Conservation (phyloP, 2,888 invertebrate species). For the Pherbina coryleti region DNA sequence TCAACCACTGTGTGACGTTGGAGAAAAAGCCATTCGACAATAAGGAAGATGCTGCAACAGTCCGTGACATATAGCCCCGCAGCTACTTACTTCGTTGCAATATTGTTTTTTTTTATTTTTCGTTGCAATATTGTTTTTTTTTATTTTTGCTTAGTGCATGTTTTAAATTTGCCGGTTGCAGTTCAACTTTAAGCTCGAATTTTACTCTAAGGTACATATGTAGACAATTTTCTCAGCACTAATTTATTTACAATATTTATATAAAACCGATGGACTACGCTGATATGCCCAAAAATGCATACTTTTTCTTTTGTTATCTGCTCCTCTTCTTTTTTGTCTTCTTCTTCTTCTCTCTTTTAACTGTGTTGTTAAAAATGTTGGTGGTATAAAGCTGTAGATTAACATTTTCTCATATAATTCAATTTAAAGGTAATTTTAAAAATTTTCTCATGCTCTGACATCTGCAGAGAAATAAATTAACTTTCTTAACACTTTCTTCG, state of each 20-base stretch:
- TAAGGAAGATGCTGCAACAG: not conserved
- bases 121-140: too few species aligned
- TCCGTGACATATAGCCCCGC: constrained; percentile 3
- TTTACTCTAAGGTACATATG: not conserved
- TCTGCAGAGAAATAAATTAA: constrained; percentile 35
- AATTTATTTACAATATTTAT: not conserved
- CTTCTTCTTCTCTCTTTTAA: not conserved
- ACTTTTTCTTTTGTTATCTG: not conserved
- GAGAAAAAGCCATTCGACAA: not conserved
- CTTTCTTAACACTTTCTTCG: constrained; percentile 43
- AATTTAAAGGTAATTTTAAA: not conserved
- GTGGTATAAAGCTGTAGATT: not conserved
- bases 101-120: too few species aligned
- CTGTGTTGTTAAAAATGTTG: not conserved
- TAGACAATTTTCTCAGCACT: not conserved
- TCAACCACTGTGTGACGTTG: too few species aligned
- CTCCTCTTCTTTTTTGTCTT: not conserved
- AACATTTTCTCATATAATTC: constrained; percentile 19
- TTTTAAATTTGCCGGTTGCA: too few species aligned
- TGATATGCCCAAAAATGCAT: not conserved
- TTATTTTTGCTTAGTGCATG: too few species aligned
- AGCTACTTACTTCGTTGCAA: too few species aligned
- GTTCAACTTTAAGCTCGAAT: not conserved
- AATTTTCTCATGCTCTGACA: constrained; percentile 30
- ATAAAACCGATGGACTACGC: not conserved